Percentiles rank a stretch among this genome's conserved stretches.
phyloP scores from a whole-genome alignment of 53 echinoderm and acorn worm genomes.

The Actinopyga echinites region DNA sequence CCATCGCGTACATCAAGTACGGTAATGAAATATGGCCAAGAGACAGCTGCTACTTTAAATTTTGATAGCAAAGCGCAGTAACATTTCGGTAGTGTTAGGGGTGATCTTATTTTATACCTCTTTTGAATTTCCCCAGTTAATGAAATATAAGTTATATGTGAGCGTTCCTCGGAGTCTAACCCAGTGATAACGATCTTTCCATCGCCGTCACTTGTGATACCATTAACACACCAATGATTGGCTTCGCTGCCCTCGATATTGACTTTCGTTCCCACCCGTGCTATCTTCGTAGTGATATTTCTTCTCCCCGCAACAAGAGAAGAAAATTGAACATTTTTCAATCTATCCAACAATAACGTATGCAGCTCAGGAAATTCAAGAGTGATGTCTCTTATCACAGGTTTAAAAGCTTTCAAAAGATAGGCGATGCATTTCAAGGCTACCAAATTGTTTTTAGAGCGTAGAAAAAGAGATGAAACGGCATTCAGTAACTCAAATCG shows the following conservation, averaged over 20 bases:
- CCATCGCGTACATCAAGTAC: not conserved
- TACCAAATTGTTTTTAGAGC: too few relatives aligned
- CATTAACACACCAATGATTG: not conserved
- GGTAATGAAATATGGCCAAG: not conserved
- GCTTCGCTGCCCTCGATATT: not conserved
- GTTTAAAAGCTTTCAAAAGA: too few relatives aligned
- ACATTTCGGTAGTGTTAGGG: not conserved
- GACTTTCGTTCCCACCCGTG: too few relatives aligned
- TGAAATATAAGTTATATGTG: not conserved
- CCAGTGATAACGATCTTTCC: not conserved
- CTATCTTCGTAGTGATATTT: too few relatives aligned
- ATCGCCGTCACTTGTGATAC: not conserved
- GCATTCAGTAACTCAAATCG: too few relatives aligned
- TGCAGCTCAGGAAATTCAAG: too few relatives aligned
- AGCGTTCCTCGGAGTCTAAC: not conserved
- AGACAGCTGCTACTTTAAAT: not conserved
- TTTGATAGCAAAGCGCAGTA: not conserved
- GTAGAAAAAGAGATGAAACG: too few relatives aligned
- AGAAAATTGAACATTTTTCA: too few relatives aligned
- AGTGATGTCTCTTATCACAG: too few relatives aligned
- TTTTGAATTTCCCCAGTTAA: not conserved
- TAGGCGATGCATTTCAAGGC: too few relatives aligned
- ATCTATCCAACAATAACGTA: too few relatives aligned
- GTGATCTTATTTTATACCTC: not conserved
- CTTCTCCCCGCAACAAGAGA: too few relatives aligned